Conservation (phyloP, 37 sponge, comb jelly and placozoan species). For the Ianthella basta region DNA sequence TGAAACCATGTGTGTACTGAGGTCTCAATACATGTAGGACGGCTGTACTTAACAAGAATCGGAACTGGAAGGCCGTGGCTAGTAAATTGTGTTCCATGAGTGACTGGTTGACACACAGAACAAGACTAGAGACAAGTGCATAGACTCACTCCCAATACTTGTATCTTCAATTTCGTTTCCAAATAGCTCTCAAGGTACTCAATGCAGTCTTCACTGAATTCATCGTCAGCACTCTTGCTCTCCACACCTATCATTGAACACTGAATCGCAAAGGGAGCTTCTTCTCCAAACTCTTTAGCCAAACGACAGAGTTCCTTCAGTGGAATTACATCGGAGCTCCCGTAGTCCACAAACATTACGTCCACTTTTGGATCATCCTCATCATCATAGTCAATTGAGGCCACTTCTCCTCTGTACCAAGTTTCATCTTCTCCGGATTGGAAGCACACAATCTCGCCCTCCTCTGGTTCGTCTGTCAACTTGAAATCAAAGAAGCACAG, state of each 20-base stretch:
- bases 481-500: slow-evolving; percentile 21
- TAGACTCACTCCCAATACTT: too few species aligned
- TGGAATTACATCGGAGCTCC: slow-evolving; percentile 50
- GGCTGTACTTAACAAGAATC: too few species aligned
- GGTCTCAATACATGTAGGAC: too few species aligned
- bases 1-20: too few species aligned
- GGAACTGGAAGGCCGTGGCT: too few species aligned
- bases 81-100: too few species aligned
- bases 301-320: slow-evolving; percentile 2
- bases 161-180: too few species aligned
- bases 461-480: slow-evolving; percentile 7
- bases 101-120: too few species aligned
- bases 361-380: slow-evolving; percentile 1
- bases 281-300: slow-evolving; percentile 7
- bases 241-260: slow-evolving; percentile 62
- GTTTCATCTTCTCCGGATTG: slow-evolving; percentile 47
- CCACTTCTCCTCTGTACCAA: slow-evolving; percentile 67
- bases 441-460: slow-evolving; percentile 46
- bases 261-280: slow-evolving; percentile 55
- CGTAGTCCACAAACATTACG: slow-evolving; percentile 75
- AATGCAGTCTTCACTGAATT: slow-evolving; percentile 4
- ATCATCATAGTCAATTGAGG: neutral
- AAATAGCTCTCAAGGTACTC: slow-evolving; percentile 21
- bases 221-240: neutral
- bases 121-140: too few species aligned